These are phyloP conservation scores for Eptatretus burgeri DNA, from an alignment of 2,113 vertebrate species.

Conservation along the genomic window DNA sequence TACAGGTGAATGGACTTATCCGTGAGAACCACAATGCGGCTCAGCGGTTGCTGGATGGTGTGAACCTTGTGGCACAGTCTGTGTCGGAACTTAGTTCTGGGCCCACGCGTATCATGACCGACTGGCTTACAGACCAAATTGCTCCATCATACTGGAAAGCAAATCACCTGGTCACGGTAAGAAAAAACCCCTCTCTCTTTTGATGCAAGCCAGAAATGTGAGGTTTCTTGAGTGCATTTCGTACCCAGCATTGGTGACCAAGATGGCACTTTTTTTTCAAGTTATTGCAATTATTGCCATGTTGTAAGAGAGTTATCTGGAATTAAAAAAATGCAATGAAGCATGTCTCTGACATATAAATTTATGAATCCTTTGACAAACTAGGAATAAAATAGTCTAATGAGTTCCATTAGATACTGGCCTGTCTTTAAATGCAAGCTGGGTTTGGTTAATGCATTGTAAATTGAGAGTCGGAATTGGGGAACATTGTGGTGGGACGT, in stretches of 20 bases:
- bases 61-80: conserved; percentile 86
- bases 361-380: no score
- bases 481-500: no score
- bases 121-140: conserved; percentile 96
- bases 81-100: conserved; percentile 84
- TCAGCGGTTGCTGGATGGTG: conserved; percentile 70
- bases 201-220: no score
- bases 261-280: neutral
- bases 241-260: neutral
- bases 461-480: no score
- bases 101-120: conserved; percentile 79
- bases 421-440: no score
- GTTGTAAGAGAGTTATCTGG: no score
- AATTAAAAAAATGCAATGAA: no score
- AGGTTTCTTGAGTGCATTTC: neutral
- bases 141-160: conserved; percentile 88
- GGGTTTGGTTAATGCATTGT: no score
- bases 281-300: no score
- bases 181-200: conserved; percentile 7
- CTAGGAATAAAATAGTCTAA: no score
- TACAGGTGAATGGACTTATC: conserved; percentile 57
- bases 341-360: no score
- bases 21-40: conserved; percentile 97
- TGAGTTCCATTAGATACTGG: no score
- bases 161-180: conserved; percentile 74